Evolutionary conservation across 2,797 vertebrate genomes (phyloP).

Genomic region (Lagodon rhomboides): DNA sequence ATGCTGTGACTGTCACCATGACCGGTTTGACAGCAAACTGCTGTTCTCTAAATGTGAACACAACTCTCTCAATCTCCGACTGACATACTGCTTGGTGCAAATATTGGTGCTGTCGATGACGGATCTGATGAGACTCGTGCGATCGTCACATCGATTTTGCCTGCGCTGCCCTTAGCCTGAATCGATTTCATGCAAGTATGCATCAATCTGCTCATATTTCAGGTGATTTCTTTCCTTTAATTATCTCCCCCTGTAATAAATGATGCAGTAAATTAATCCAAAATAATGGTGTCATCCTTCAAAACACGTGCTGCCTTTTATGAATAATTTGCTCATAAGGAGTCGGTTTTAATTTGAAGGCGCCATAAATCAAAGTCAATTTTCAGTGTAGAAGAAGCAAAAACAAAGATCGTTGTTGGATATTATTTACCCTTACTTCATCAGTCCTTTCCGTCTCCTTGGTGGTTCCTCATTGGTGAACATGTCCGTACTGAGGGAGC

Average conservation of each 20-base stretch:
- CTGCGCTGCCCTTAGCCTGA: conserved; percentile 41
- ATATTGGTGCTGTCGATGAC: not conserved
- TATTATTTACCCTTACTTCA: not conserved
- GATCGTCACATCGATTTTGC: conserved; percentile 54
- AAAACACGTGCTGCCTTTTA: conserved; percentile 20
- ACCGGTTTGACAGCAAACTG: conserved; percentile 12
- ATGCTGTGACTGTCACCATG: conserved; percentile 2
- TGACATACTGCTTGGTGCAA: not conserved
- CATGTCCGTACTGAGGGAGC: not conserved
- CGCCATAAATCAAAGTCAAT: conserved; percentile 12
- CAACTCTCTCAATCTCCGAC: not conserved
- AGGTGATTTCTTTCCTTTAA: conserved; percentile 38
- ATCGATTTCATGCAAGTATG: conserved; percentile 41
- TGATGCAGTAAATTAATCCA: conserved; percentile 36
- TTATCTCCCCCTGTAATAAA: conserved; percentile 45
- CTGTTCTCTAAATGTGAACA: conserved; percentile 9
- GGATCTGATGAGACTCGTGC: conserved; percentile 25
- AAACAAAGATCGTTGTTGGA: not conserved
- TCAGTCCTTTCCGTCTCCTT: conserved; percentile 11
- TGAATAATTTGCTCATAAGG: not conserved
- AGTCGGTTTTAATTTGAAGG: not conserved
- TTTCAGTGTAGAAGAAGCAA: not conserved
- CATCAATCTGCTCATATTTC: conserved; percentile 44
- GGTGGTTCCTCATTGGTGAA: not conserved
- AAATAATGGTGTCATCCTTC: conserved; percentile 41